Evolutionary conservation across 1,140 invertebrate genomes (phyloP).

Genomic region (Pogonognathellus flavescens): DNA sequence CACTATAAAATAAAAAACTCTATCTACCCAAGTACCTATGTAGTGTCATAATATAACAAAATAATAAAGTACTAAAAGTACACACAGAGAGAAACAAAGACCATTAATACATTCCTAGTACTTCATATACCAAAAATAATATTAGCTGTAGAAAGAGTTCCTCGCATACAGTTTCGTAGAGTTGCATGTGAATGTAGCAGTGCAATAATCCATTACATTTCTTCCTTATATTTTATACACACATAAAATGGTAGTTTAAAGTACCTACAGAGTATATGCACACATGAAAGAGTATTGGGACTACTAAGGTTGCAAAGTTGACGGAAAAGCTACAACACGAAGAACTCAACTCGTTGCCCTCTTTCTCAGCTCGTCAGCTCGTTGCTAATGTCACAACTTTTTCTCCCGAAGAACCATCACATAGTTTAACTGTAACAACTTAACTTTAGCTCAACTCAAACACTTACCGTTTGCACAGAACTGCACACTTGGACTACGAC

Average conservation of each 20-base stretch:
- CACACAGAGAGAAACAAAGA: too few species aligned
- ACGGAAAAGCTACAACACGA: conserved; percentile 21
- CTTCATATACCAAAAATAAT: too few species aligned
- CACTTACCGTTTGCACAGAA: not conserved
- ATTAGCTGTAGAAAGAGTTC: not conserved
- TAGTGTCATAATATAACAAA: too few species aligned
- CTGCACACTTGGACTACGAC: not conserved
- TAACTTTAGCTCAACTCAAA: conserved; percentile 3
- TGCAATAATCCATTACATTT: conserved; percentile 11
- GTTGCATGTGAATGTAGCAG: not conserved
- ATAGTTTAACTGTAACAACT: conserved; percentile 17
- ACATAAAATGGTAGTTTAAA: too few species aligned
- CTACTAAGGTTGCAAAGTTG: conserved; percentile 1
- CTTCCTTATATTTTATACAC: conserved; percentile 10
- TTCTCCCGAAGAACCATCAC: conserved; percentile 26
- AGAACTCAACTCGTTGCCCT: not conserved
- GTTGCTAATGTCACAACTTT: conserved; percentile 33
- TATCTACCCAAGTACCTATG: too few species aligned
- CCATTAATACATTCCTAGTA: too few species aligned
- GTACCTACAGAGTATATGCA: too few species aligned
- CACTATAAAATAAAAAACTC: too few species aligned
- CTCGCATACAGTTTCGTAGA: too few species aligned
- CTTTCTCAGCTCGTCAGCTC: conserved; percentile 45
- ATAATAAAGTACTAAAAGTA: too few species aligned
- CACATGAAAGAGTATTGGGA: too few species aligned